Conservation (phyloP, 2,113 vertebrate species). For the Columbina picui region DNA sequence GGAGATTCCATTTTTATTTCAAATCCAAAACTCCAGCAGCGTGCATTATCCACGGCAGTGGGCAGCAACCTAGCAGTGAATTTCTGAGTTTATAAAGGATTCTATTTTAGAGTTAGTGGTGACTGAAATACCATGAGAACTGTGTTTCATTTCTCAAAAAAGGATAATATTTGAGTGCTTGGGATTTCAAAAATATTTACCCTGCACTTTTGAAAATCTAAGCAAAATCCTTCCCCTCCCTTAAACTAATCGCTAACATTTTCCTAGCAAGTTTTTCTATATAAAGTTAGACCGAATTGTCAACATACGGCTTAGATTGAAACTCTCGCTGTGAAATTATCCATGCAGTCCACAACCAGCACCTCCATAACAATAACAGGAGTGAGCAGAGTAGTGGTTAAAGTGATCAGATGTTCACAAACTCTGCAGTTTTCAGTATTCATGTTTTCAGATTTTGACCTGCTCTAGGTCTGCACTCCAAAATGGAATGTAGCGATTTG, state of each 20-base stretch:
- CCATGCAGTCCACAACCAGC: not conserved
- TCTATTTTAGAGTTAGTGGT: not conserved
- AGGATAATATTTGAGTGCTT: not conserved
- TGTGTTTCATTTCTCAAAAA: constrained; percentile 13
- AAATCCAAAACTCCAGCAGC: not conserved
- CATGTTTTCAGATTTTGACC: not conserved
- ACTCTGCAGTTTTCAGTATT: not conserved
- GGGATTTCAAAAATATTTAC: constrained; percentile 22
- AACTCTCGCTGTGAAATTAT: constrained; percentile 21
- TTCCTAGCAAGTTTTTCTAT: not conserved
- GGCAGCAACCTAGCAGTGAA: not conserved
- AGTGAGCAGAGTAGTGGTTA: not conserved
- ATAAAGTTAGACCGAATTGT: not conserved
- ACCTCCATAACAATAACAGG: not conserved
- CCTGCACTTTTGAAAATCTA: constrained; percentile 3
- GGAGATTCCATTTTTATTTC: not conserved
- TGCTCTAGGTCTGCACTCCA: not conserved
- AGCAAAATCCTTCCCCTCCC: not conserved
- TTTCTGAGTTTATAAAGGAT: not conserved
- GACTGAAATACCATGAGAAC: not conserved
- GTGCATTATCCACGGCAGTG: not conserved
- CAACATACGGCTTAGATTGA: constrained; percentile 34
- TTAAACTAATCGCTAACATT: constrained; percentile 28
- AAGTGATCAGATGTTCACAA: constrained; percentile 3
- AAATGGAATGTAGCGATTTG: not conserved